These are phyloP conservation scores for Raja brachyura DNA, from an alignment of 2,113 vertebrate species.

Conservation along the genomic window DNA sequence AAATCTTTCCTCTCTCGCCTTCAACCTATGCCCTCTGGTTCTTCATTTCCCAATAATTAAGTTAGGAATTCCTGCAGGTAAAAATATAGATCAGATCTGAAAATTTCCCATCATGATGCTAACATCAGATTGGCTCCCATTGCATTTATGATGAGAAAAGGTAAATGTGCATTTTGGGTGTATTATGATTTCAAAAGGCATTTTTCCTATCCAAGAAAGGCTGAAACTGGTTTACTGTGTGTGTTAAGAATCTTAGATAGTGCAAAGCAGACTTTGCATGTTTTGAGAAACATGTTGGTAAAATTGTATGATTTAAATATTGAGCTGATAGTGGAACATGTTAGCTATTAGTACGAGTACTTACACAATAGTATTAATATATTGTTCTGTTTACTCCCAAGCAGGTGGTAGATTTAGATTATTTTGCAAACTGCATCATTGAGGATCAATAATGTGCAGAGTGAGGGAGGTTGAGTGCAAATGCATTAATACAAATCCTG, in stretches of 20 bases:
- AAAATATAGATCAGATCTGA: background rate
- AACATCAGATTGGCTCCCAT: background rate
- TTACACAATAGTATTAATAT: too few relatives aligned
- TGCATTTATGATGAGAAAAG: background rate
- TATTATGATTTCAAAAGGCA: background rate
- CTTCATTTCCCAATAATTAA: too few relatives aligned
- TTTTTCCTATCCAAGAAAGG: background rate
- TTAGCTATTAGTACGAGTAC: background rate
- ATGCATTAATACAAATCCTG: background rate
- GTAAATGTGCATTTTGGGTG: background rate
- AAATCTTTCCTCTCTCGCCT: too few relatives aligned
- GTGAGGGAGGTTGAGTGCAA: background rate
- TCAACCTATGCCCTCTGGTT: too few relatives aligned
- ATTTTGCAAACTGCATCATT: background rate
- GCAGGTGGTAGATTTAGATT: background rate
- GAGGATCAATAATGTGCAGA: background rate
- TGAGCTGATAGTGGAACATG: background rate
- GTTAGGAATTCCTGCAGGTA: background rate
- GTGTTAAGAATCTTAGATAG: too few relatives aligned
- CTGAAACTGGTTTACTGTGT: background rate
- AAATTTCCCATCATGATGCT: background rate
- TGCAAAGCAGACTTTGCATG: too few relatives aligned
- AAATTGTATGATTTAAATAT: background rate
- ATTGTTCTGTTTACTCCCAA: background rate
- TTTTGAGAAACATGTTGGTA: background rate